phyloP scores from a whole-genome alignment of 2,888 invertebrate species.

The Athalia cordata region DNA sequence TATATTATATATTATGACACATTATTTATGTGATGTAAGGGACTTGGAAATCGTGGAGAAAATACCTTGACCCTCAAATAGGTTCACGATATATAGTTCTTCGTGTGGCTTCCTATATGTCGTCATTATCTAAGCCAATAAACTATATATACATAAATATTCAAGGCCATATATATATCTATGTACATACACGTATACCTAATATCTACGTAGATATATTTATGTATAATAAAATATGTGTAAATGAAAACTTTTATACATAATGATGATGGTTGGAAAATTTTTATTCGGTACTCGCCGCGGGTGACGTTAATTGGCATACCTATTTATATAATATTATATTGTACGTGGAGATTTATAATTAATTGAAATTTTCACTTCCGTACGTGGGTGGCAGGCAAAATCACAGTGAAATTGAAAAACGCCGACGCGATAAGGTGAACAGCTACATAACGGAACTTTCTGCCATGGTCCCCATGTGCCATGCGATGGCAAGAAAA shows the following conservation, averaged over 20 bases:
- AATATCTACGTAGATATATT: no score
- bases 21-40: not conserved
- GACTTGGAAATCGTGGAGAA: not conserved
- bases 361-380: constrained; percentile 19
- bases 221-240: not conserved
- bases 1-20: not conserved
- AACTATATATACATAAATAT: not conserved
- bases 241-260: not conserved
- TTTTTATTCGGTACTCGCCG: no score
- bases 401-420: constrained; percentile 98
- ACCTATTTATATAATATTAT: constrained; percentile 26
- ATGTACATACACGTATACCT: not conserved
- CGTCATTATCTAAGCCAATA: constrained; percentile 39
- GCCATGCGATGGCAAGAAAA: constrained; percentile 93
- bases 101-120: not conserved
- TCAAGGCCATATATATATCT: constrained; percentile 16
- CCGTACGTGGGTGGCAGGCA: constrained; percentile 78
- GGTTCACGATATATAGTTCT: constrained; percentile 3
- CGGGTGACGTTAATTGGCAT: not conserved
- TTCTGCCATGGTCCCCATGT: constrained; percentile 94
- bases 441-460: constrained; percentile 95
- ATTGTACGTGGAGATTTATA: constrained; percentile 50
- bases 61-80: constrained; percentile 33
- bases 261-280: no score
- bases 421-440: constrained; percentile 96